phyloP scores from a whole-genome alignment of 2,888 invertebrate genomes.

The Stenichneumon culpator region DNA sequence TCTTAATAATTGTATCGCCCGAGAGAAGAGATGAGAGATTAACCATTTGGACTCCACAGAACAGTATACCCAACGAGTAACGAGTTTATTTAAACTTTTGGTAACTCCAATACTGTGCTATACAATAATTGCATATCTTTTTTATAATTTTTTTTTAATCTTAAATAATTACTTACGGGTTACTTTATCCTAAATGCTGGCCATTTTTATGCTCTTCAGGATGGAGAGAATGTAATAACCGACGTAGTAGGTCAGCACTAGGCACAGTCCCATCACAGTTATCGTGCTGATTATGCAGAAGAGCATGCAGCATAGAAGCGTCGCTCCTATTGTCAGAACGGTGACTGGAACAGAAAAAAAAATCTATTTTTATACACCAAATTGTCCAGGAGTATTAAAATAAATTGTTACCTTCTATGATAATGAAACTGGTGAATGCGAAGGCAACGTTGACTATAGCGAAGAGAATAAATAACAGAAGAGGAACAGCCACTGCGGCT shows the following conservation, averaged over 20 bases:
- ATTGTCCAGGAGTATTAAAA: background rate
- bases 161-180: background rate
- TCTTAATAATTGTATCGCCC: constrained; percentile 62
- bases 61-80: constrained; percentile 55
- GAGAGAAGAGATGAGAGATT: constrained; percentile 55
- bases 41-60: constrained; percentile 64
- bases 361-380: background rate
- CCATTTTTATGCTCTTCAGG: constrained; percentile 48
- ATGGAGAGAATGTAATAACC: constrained; percentile 55
- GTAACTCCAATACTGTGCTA: constrained; percentile 9
- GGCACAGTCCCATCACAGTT: constrained; percentile 60
- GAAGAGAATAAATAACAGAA: constrained; percentile 67
- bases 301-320: constrained; percentile 66
- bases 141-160: background rate
- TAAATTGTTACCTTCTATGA: constrained; percentile 66
- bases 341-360: constrained; percentile 60
- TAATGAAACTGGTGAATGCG: constrained; percentile 68
- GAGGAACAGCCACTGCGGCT: constrained; percentile 63
- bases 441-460: constrained; percentile 68
- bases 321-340: constrained; percentile 65
- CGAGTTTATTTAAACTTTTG: background rate
- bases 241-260: constrained; percentile 56
- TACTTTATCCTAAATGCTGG: background rate
- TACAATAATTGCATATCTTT: background rate
- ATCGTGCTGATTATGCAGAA: constrained; percentile 64